Evolutionary conservation across 2,113 vertebrate species (phyloP), one percentile per base, ranked within the genome.

Genomic region (Melanerpes formicivorus): DNA sequence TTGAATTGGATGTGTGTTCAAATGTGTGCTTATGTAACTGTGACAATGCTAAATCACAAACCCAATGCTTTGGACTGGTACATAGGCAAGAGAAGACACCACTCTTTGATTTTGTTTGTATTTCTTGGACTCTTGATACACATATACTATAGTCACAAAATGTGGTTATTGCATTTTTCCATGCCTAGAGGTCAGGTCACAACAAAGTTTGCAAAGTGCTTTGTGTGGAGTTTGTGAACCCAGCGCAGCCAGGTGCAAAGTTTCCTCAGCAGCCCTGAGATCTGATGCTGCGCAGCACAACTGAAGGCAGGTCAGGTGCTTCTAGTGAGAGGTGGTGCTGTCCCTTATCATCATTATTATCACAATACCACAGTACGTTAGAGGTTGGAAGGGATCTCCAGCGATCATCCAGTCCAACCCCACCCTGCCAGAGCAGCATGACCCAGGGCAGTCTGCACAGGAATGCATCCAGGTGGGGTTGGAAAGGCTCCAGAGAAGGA

Each of bases 1-100:
- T 95, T 94, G 78, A 89, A 66, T 50, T 69, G 37, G 30, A 71
- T 30, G n/a, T 29, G 64, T 58, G 48, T 85, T 95, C 54, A 80
- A 60, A 84, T 90, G 32, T 77, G 18, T 60, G 42, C 71, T 92
- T 94, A 85, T 83, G 25, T 94, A 96, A 94, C 72, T 46, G 3
- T 44, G 52, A 17, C 67, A 27, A 32, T 59, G 65, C 56, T 82
- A 80, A 84, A 77, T 90, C 75, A 76, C 55, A 55, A 52, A 44
- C 60, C 37, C 15, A 0, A 73, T 73, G 62, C 34, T 54, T 2
- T 90, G 19, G 50, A 52, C 50, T 52, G 23, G 11, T 52, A 52
- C 9, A 63, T 44, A 73, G 29, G 58, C 44, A 65, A 84, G 85
- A 79, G 26, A 81, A 81, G 44, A 37, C 69, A 32, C 29, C 63